Percentiles rank a stretch among this genome's conserved stretches.
These are phyloP conservation scores for Nasalis larvatus DNA, from an alignment of 2,113 vertebrate genomes.

Conservation along the genomic window DNA sequence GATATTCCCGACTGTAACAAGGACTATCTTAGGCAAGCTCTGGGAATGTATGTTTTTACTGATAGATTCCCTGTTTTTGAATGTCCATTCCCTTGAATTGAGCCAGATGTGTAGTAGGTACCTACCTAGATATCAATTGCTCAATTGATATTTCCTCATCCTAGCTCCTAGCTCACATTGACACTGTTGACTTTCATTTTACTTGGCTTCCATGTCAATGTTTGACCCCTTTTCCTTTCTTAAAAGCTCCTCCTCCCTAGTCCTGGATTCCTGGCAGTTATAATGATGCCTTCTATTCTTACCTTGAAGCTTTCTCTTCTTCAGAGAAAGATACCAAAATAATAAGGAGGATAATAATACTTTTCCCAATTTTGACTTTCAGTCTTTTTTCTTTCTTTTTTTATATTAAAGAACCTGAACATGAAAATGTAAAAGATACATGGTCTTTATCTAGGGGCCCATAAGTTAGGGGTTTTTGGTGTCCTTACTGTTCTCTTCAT, in stretches of 20 bases:
- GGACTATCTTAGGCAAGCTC: neutral
- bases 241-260: neutral
- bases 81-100: neutral
- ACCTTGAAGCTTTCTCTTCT: neutral
- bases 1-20: slow-evolving; percentile 22
- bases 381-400: neutral
- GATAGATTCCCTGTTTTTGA: neutral
- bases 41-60: slow-evolving; percentile 5
- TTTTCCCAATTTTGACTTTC: slow-evolving; percentile 18
- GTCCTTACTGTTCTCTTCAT: neutral
- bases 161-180: neutral
- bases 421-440: neutral
- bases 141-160: neutral
- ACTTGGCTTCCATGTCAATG: neutral
- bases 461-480: neutral
- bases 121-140: neutral
- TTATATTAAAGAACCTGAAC: slow-evolving; percentile 33
- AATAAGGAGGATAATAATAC: neutral
- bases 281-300: neutral
- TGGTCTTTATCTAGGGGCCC: neutral
- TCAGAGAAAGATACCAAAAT: slow-evolving; percentile 27
- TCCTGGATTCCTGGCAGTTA: neutral
- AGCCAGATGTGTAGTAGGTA: neutral
- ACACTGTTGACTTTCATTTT: neutral
- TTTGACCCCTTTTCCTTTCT: neutral